Evolutionary conservation across 2,888 invertebrate species (phyloP).

Genomic region (Hermodice carunculata): DNA sequence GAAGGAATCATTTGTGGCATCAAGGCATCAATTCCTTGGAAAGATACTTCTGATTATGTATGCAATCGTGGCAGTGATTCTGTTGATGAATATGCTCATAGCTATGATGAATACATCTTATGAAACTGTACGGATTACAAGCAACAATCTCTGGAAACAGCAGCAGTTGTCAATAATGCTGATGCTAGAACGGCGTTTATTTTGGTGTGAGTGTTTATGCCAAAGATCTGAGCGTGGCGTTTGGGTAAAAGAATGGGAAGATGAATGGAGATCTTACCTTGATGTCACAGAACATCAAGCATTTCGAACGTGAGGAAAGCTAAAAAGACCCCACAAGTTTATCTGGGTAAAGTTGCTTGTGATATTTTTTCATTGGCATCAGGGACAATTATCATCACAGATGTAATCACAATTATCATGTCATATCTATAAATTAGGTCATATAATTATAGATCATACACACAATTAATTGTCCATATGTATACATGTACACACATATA

Average conservation of each 20-base stretch:
- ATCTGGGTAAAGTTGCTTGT: too few species aligned
- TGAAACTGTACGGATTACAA: slow-evolving; percentile 37
- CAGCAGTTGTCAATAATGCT: slow-evolving; percentile 43
- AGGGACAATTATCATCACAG: too few species aligned
- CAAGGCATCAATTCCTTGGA: slow-evolving; percentile 35
- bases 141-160: slow-evolving; percentile 40
- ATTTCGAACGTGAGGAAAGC: too few species aligned
- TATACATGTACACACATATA: too few species aligned
- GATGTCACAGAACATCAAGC: slow-evolving; percentile 45
- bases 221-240: slow-evolving; percentile 34
- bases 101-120: slow-evolving; percentile 48
- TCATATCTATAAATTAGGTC: too few species aligned
- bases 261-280: slow-evolving; percentile 25
- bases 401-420: too few species aligned
- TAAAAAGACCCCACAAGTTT: too few species aligned
- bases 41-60: slow-evolving; percentile 41
- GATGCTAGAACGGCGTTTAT: slow-evolving; percentile 42
- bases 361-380: too few species aligned
- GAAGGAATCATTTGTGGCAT: slow-evolving; percentile 31
- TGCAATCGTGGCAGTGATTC: slow-evolving; percentile 43
- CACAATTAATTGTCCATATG: too few species aligned
- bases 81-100: slow-evolving; percentile 45
- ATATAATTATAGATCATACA: too few species aligned
- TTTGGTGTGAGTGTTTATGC: slow-evolving; percentile 39
- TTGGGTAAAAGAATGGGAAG: slow-evolving; percentile 30